A percentile compares a stretch with the other conserved stretches of the same genome.
Evolutionary conservation across 2,113 vertebrate species (phyloP).

Genomic region (Sapajus apella): DNA sequence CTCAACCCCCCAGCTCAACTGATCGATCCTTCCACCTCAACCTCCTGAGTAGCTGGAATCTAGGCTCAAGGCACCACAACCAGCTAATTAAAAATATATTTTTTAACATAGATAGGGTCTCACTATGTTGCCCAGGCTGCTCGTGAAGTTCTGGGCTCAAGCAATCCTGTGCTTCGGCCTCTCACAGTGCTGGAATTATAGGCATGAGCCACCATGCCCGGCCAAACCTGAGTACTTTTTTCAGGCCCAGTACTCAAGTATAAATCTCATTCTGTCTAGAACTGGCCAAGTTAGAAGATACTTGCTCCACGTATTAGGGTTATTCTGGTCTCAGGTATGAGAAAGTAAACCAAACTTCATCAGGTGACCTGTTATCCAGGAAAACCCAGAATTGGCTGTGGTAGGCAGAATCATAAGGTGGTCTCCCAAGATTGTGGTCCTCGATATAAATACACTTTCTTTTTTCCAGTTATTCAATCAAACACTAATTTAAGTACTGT

Average conservation of each 20-base stretch:
- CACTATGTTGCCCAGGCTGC: no score
- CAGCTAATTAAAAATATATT: no score
- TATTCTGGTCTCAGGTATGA: background rate
- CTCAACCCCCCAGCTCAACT: no score
- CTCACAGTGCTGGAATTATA: no score
- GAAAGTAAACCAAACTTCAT: slow-evolving; percentile 19
- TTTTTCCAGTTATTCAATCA: slow-evolving; percentile 1
- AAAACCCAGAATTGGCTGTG: background rate
- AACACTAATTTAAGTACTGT: background rate
- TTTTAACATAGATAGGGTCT: no score
- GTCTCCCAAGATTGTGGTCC: background rate
- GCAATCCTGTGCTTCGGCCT: no score
- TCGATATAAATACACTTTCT: background rate
- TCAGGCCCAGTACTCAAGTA: background rate
- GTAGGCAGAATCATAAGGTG: background rate
- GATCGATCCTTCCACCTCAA: no score
- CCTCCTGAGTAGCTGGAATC: no score
- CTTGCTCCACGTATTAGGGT: background rate
- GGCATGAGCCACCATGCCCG: no score
- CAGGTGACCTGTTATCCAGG: background rate
- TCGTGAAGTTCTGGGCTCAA: no score
- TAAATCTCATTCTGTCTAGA: background rate
- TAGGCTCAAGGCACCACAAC: no score
- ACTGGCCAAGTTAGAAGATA: background rate
- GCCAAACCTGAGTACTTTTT: background rate